These are phyloP conservation scores for Melikaiella ostensackeni DNA, from an alignment of 2,888 invertebrate genomes.

Conservation along the genomic window DNA sequence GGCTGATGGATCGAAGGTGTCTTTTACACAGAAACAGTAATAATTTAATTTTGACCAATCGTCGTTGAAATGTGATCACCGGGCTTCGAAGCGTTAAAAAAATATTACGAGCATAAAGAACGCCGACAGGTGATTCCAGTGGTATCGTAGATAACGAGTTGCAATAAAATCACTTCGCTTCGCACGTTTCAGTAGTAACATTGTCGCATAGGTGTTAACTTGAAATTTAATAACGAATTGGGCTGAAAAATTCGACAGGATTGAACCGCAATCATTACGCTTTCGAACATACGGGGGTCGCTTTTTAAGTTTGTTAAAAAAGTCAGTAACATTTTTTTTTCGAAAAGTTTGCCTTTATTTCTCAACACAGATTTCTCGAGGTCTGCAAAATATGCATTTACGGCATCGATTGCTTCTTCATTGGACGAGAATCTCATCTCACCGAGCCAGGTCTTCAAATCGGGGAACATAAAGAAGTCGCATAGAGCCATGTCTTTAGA, in stretches of 20 bases:
- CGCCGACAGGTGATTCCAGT: neutral
- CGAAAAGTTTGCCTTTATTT: too few relatives aligned
- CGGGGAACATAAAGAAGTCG: too few relatives aligned
- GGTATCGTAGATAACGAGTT: constrained; percentile 5
- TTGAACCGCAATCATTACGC: neutral
- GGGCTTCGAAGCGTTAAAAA: too few relatives aligned
- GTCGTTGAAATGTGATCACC: neutral
- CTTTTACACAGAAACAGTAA: neutral
- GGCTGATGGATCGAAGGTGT: constrained; percentile 60
- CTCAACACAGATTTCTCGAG: too few relatives aligned
- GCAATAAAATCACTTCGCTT: constrained; percentile 2
- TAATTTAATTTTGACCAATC: constrained; percentile 8
- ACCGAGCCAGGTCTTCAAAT: too few relatives aligned
- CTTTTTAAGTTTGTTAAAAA: too few relatives aligned
- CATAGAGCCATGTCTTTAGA: too few relatives aligned
- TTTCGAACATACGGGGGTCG: neutral
- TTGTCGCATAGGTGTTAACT: neutral
- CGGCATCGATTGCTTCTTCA: too few relatives aligned
- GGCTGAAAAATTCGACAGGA: constrained; percentile 1
- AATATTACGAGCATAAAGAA: too few relatives aligned
- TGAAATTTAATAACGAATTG: neutral
- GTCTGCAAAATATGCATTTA: too few relatives aligned
- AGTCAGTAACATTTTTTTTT: too few relatives aligned
- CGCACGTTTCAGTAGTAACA: neutral
- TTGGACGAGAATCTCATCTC: too few relatives aligned